These are phyloP conservation scores for Centroberyx gerrardi DNA, from an alignment of 2,797 vertebrate species.

Conservation along the genomic window DNA sequence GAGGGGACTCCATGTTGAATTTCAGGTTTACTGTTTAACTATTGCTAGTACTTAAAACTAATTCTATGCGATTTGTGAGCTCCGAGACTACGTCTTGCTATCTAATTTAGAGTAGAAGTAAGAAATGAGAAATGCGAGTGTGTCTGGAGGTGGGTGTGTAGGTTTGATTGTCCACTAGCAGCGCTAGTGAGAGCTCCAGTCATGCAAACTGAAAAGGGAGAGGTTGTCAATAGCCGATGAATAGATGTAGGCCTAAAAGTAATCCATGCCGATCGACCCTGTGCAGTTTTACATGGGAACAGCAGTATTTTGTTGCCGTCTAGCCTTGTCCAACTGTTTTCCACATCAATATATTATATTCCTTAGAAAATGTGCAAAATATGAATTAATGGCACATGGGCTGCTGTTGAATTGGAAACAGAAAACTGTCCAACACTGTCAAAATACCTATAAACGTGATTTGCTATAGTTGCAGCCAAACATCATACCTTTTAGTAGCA, in stretches of 20 bases:
- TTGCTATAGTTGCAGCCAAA: background rate
- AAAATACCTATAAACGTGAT: background rate
- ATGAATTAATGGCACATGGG: background rate
- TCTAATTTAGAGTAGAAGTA: constrained; percentile 95
- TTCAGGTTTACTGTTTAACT: constrained; percentile 77
- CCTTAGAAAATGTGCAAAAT: background rate
- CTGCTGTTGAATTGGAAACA: constrained; percentile 24
- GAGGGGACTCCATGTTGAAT: constrained; percentile 97
- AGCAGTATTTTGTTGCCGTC: background rate
- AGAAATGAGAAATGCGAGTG: constrained; percentile 92
- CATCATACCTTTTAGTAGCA: background rate
- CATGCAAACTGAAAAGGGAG: constrained; percentile 84
- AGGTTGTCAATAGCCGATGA: constrained; percentile 89
- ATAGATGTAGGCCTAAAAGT: constrained; percentile 86
- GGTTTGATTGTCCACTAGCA: constrained; percentile 93
- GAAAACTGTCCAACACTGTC: background rate
- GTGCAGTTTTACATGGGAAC: constrained; percentile 41
- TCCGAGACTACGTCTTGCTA: constrained; percentile 90
- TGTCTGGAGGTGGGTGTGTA: constrained; percentile 90
- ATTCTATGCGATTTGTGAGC: constrained; percentile 89
- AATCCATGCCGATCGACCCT: constrained; percentile 74
- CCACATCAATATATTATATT: background rate
- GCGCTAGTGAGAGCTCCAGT: constrained; percentile 93
- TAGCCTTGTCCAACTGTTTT: constrained; percentile 4
- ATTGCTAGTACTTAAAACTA: constrained; percentile 84